Conservation (phyloP, 92 coral and sea anemone genomes). For the Virgularia gustaviana region DNA sequence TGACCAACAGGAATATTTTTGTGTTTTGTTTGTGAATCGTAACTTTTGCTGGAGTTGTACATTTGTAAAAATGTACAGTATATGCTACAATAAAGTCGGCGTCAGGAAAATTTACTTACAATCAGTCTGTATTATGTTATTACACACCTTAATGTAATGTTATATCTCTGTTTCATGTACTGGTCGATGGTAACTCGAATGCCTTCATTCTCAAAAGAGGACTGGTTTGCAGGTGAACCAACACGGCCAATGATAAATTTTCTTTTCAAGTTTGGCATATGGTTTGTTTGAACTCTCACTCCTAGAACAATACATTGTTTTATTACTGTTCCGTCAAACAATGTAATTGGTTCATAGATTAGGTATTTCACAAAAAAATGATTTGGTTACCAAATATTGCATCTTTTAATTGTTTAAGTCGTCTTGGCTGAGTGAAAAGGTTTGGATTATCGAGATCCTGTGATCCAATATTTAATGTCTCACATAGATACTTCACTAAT, state of each 20-base stretch:
- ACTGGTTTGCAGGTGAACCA: constrained; percentile 46
- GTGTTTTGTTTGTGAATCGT: too few relatives aligned
- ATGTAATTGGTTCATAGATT: not conserved
- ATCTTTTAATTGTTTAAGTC: constrained; percentile 26
- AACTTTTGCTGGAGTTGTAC: too few relatives aligned
- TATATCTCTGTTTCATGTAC: constrained; percentile 68
- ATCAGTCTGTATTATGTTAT: too few relatives aligned
- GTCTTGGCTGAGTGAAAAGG: constrained; percentile 4
- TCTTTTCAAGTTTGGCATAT: constrained; percentile 59
- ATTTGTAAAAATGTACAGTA: too few relatives aligned
- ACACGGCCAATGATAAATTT: constrained; percentile 65
- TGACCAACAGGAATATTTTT: too few relatives aligned
- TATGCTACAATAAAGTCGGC: too few relatives aligned
- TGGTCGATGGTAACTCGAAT: constrained; percentile 57
- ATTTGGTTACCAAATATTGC: constrained; percentile 57
- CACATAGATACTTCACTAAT: constrained; percentile 60
- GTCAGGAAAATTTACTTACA: too few relatives aligned
- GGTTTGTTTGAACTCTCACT: constrained; percentile 59
- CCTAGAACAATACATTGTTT: constrained; percentile 40
- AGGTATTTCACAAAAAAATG: not conserved
- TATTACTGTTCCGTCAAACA: not conserved
- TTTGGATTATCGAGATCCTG: constrained; percentile 16
- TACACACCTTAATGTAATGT: constrained; percentile 55
- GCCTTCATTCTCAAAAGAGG: constrained; percentile 47
- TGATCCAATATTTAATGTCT: constrained; percentile 20